Evolutionary conservation across 2,797 vertebrate species (phyloP).

Genomic region (Crypturellus tataupa): DNA sequence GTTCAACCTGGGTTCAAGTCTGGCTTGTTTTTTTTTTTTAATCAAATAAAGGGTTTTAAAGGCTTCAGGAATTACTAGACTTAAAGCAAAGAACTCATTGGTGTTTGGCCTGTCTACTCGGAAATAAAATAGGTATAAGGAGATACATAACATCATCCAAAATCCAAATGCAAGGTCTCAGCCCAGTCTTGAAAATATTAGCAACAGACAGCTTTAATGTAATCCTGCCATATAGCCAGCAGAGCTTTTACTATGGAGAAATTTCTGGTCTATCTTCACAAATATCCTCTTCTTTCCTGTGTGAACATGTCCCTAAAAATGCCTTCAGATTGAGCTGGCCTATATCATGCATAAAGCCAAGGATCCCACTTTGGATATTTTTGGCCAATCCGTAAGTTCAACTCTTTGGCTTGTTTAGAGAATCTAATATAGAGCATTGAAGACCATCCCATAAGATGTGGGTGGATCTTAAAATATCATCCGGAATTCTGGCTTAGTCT

Average conservation of each 20-base stretch:
- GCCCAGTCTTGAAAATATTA: background rate
- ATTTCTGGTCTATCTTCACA: constrained; percentile 8
- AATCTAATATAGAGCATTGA: constrained; percentile 53
- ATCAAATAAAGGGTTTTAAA: background rate
- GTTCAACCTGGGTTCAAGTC: background rate
- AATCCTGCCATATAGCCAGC: background rate
- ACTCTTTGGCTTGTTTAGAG: constrained; percentile 11
- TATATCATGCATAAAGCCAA: background rate
- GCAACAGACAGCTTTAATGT: background rate
- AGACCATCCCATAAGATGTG: constrained; percentile 38
- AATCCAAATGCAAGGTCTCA: background rate
- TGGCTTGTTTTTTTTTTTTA: background rate
- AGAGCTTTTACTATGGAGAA: background rate
- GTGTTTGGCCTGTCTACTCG: background rate
- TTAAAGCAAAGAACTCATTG: background rate
- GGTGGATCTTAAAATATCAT: constrained; percentile 57
- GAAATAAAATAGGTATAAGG: background rate
- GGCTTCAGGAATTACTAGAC: background rate
- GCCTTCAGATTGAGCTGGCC: background rate
- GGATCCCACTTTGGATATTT: background rate
- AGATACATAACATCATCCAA: background rate
- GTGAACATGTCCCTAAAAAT: background rate
- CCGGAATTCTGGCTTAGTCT: constrained; percentile 16
- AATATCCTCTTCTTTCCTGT: background rate
- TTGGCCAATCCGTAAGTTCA: constrained; percentile 29